Conservation (phyloP, 2,888 invertebrate species). For the Diabrotica balteata region DNA sequence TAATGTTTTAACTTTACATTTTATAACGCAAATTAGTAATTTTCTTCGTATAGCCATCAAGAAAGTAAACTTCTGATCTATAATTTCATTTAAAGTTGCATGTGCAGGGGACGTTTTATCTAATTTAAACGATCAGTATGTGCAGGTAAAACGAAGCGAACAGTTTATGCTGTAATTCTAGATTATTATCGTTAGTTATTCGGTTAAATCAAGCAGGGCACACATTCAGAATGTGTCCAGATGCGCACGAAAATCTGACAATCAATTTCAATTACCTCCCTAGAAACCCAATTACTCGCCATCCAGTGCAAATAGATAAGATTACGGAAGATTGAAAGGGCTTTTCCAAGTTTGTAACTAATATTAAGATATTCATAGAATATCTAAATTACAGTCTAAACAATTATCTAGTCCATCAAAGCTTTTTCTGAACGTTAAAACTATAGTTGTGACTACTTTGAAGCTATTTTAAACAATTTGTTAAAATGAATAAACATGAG, state of each 20-base stretch:
- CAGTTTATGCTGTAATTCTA: constrained; percentile 8
- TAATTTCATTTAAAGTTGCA: neutral
- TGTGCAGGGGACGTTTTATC: constrained; percentile 11
- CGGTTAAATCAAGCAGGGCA: constrained; percentile 16
- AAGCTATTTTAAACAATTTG: no score
- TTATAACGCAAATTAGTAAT: no score
- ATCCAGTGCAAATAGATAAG: neutral
- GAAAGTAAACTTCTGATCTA: no score
- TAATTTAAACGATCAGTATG: constrained; percentile 11
- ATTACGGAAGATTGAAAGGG: neutral
- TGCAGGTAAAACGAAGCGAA: constrained; percentile 15
- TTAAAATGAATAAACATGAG: no score
- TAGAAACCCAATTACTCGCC: constrained; percentile 22
- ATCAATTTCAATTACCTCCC: constrained; percentile 22
- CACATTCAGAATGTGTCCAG: constrained; percentile 22
- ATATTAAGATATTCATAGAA: no score
- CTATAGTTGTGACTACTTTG: no score
- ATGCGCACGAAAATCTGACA: constrained; percentile 23
- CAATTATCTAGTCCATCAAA: no score
- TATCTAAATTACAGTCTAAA: no score
- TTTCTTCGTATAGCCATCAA: no score
- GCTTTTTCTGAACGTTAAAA: no score
- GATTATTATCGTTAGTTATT: constrained; percentile 8
- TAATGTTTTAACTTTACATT: no score
- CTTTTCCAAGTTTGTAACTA: no score